These are phyloP conservation scores for Erebia ligea DNA, from an alignment of 2,888 invertebrate species.

Conservation along the genomic window DNA sequence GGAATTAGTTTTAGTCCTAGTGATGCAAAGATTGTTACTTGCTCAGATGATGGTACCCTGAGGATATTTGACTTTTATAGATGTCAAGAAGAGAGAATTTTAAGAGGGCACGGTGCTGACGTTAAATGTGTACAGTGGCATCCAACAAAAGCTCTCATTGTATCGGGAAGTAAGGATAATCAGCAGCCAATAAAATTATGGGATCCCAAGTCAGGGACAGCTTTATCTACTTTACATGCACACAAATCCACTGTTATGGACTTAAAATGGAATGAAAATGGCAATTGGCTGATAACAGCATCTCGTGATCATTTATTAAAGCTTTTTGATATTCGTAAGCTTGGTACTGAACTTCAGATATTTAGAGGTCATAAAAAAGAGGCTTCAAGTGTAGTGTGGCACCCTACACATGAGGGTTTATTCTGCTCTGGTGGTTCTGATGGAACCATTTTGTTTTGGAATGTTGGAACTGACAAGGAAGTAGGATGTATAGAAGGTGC, in stretches of 20 bases:
- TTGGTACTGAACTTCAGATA: conserved; percentile 97
- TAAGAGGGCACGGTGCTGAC: conserved; percentile 98
- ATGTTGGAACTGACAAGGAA: conserved; percentile 99
- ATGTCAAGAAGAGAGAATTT: conserved; percentile 97
- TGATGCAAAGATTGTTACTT: conserved; percentile 99
- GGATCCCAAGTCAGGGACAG: conserved; percentile 98
- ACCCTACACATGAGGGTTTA: conserved; percentile 98
- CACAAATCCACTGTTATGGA: conserved; percentile 99
- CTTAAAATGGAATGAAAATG: conserved; percentile 99
- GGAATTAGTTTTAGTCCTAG: conserved; percentile 99
- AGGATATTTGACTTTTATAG: conserved; percentile 99
- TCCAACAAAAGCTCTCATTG: conserved; percentile 97
- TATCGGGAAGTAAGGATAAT: conserved; percentile 99
- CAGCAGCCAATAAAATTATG: conserved; percentile 99
- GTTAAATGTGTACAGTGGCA: conserved; percentile 99
- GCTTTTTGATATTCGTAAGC: conserved; percentile 97
- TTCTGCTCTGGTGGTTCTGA: conserved; percentile 99
- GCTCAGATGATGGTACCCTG: conserved; percentile 99
- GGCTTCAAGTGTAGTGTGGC: conserved; percentile 98
- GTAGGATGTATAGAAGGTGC: conserved; percentile 99
- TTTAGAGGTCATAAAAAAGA: conserved; percentile 99
- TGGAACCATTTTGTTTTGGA: conserved; percentile 99
- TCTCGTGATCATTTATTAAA: conserved; percentile 98
- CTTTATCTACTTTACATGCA: conserved; percentile 98
- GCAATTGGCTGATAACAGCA: conserved; percentile 99